Evolutionary conservation across 2,797 vertebrate genomes (phyloP).

Genomic region (Eupleurogrammus muticus): DNA sequence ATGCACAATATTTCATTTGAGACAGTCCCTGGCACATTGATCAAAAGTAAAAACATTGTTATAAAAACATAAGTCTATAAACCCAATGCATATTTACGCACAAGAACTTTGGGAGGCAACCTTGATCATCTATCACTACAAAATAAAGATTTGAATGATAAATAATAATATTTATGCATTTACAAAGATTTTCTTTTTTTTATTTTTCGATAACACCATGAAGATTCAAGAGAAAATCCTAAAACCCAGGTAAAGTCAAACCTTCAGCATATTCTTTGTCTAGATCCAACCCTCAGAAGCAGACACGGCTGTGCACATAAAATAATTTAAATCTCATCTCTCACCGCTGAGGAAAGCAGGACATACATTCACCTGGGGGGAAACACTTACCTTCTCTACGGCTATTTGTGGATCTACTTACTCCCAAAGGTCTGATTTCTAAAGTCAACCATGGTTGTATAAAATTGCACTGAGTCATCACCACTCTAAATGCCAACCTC

Average conservation of each 20-base stretch:
- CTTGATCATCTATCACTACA: slow-evolving; percentile 20
- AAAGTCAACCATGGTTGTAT: slow-evolving; percentile 67
- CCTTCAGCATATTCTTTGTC: neutral
- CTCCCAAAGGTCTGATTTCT: slow-evolving; percentile 61
- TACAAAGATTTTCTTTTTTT: no score
- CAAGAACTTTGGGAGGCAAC: slow-evolving; percentile 10
- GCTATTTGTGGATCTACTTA: slow-evolving; percentile 67
- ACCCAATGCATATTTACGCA: slow-evolving; percentile 9
- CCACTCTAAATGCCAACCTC: slow-evolving; percentile 61
- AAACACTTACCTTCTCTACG: slow-evolving; percentile 57
- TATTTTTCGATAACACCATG: no score
- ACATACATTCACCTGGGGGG: slow-evolving; percentile 63
- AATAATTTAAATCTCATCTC: slow-evolving; percentile 48
- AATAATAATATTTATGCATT: no score
- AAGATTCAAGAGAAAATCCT: no score
- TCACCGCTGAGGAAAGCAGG: slow-evolving; percentile 55
- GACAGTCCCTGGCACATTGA: neutral
- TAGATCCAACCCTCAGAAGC: slow-evolving; percentile 18
- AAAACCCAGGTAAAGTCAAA: no score
- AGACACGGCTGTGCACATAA: slow-evolving; percentile 41
- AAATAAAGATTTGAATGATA: no score
- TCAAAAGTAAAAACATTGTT: slow-evolving; percentile 20
- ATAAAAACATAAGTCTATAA: slow-evolving; percentile 18
- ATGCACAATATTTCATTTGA: slow-evolving; percentile 15
- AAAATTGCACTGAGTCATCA: slow-evolving; percentile 57